Evolutionary conservation across 2,888 invertebrate genomes (phyloP), one percentile per base, ranked within the genome.

Genomic region (Dasysyrphus tricinctus): DNA sequence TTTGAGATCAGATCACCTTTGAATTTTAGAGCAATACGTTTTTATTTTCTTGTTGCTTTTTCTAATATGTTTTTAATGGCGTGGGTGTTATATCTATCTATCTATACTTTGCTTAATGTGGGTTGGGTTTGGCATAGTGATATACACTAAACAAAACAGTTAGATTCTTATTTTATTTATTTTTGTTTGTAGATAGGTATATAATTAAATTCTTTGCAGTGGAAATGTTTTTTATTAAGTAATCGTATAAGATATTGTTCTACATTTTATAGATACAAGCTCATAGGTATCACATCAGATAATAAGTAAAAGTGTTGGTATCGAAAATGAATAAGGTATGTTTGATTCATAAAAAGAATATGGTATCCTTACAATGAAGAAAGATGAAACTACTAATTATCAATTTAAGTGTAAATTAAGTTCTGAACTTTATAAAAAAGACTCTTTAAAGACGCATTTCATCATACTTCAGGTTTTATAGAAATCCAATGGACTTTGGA

Each of bases 41-140:
- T 7, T 34, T 9, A 24, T 2, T 34, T 16, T 57, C 1, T 12
- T 5, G 0, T 12, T 19, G 34, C 16, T 44, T 14, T 42, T 7
- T n/a, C 8, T 24, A 24, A 12, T 32, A n/a, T 34, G 16, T 34
- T 16, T 47, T 57, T 11, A 34, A 49, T 49, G 7, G 49, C 67
- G 67, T 67, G 67, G 67, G 67, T 49, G 67, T 19, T 34, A 34
- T 67, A 37, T 67, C 19, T 67, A 67, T 34, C 19, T 67, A 37
- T 67, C 19, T 67, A 67, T 67, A 19, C n/a, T n/a, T 47, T 32
- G 11, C 6, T 16, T 1, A 49, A 11, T 12, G 47, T 34, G 19
- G 34, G 16, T 34, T 65, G 9, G 19, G 34, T 11, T 34, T 65
- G 9, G 65, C 65, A 34, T 65, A 49, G 65, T 65, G 47, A 65